Percentiles rank a stretch among this genome's conserved stretches.
Evolutionary conservation across 2,888 invertebrate genomes (phyloP).

Genomic region (Limnephilus lunatus): DNA sequence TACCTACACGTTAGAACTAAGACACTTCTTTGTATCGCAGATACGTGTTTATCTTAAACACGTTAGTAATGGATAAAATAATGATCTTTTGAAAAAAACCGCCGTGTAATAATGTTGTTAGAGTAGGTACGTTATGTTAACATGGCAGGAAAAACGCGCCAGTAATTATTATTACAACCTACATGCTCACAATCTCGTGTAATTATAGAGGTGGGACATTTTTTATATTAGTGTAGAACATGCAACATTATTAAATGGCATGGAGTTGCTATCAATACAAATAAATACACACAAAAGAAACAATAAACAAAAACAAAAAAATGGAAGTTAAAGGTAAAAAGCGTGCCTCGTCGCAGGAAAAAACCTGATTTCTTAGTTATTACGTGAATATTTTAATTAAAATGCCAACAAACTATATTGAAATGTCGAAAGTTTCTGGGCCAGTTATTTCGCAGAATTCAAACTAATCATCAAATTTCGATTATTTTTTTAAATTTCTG

Average conservation of each 20-base stretch:
- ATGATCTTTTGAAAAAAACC: not conserved
- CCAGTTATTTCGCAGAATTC: no score
- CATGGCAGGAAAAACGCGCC: not conserved
- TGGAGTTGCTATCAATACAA: not conserved
- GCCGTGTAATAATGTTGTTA: not conserved
- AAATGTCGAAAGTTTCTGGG: no score
- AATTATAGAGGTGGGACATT: not conserved
- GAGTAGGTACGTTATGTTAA: not conserved
- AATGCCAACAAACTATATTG: no score
- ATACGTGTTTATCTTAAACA: not conserved
- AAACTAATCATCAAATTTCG: no score
- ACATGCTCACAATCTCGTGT: not conserved
- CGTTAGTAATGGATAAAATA: not conserved
- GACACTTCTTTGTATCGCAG: not conserved
- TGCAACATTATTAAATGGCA: not conserved
- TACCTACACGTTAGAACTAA: not conserved
- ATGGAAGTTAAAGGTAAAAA: no score
- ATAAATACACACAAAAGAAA: no score
- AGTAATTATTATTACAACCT: not conserved
- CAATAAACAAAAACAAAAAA: no score
- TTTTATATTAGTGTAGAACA: not conserved
- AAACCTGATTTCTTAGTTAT: no score
- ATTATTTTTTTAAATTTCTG: no score
- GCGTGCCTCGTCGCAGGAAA: no score
- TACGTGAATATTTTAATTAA: no score